A percentile compares a stretch with the other conserved stretches of the same genome.
Evolutionary conservation across 2,113 vertebrate genomes (phyloP).

Genomic region (Leptobrachium leishanense): DNA sequence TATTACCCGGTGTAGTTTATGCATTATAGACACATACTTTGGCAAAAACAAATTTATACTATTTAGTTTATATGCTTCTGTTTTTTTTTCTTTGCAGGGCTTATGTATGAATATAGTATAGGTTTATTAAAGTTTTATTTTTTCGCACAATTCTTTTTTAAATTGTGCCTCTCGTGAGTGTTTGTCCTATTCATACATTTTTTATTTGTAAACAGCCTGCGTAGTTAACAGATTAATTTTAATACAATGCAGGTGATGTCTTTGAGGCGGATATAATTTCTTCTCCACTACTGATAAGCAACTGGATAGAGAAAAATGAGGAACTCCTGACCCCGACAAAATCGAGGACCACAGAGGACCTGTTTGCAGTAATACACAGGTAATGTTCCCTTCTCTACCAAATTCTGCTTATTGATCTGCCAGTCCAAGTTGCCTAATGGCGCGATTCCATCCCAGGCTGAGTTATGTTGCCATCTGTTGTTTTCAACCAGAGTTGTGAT

Average conservation of each 20-base stretch:
- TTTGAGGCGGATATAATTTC: constrained; percentile 67
- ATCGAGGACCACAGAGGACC: constrained; percentile 93
- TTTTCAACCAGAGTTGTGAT: neutral
- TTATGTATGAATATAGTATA: too few species aligned
- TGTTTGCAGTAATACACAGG: constrained; percentile 98
- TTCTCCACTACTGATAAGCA: constrained; percentile 60
- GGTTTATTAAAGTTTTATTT: too few species aligned
- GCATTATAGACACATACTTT: too few species aligned
- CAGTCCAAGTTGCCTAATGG: neutral
- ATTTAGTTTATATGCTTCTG: too few species aligned
- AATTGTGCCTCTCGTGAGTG: too few species aligned
- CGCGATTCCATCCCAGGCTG: neutral
- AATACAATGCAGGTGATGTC: constrained; percentile 71
- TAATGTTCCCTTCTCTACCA: constrained; percentile 55
- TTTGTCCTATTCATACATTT: neutral
- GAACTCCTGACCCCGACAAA: constrained; percentile 79
- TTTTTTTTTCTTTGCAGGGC: too few species aligned
- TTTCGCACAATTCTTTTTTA: too few species aligned
- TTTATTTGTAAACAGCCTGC: neutral
- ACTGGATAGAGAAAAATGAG: constrained; percentile 59
- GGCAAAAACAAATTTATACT: too few species aligned
- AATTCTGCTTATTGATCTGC: neutral
- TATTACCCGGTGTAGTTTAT: too few species aligned
- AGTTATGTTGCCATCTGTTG: neutral
- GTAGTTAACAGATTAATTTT: neutral